Conservation (phyloP, 2,888 invertebrate genomes). For the Heliconius cydno region DNA sequence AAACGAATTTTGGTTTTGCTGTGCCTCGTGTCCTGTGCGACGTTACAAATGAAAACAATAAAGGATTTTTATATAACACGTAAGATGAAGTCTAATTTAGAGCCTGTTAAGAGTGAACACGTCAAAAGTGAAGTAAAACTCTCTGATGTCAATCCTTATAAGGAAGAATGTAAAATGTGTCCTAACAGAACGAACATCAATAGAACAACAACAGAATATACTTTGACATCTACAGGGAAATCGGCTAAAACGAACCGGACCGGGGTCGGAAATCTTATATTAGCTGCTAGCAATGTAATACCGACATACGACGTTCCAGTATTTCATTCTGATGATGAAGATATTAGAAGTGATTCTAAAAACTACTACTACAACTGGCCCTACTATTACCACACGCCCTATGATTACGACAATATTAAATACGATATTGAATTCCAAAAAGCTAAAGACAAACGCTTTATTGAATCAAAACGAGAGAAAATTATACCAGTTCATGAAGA, state of each 20-base stretch:
- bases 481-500: constrained; percentile 71
- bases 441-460: constrained; percentile 68
- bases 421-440: constrained; percentile 58
- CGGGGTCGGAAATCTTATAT: constrained; percentile 23
- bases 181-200: background rate
- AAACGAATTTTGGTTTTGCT: constrained; percentile 56
- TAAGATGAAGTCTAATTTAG: constrained; percentile 55
- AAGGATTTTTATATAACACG: constrained; percentile 57
- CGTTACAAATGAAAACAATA: constrained; percentile 54
- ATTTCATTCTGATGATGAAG: constrained; percentile 66
- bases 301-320: constrained; percentile 51
- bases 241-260: background rate
- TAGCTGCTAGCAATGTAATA: constrained; percentile 46
- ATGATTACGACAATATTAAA: constrained; percentile 63
- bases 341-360: constrained; percentile 63
- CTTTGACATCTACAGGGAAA: background rate
- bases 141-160: background rate
- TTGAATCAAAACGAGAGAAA: constrained; percentile 49
- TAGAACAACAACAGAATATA: background rate
- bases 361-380: constrained; percentile 65
- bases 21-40: constrained; percentile 57
- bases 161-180: constrained; percentile 2
- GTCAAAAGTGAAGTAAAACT: constrained; percentile 57
- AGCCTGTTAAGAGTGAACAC: constrained; percentile 55
- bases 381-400: constrained; percentile 62